These are phyloP conservation scores for Shargacucullia verbasci DNA, from an alignment of 2,888 invertebrate species.

Conservation along the genomic window DNA sequence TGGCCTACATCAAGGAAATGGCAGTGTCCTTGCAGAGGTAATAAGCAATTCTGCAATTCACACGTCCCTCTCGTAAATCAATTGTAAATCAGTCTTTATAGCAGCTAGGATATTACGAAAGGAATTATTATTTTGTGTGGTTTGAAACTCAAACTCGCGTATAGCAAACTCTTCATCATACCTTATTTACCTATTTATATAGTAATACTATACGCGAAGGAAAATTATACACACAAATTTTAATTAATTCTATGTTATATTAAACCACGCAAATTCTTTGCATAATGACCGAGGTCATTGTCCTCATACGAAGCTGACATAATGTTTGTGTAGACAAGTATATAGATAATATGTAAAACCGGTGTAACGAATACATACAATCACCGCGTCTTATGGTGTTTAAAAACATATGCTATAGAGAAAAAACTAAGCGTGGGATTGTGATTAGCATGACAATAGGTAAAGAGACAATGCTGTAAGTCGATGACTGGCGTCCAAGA, in stretches of 20 bases:
- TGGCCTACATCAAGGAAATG: neutral
- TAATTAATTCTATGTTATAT: too few relatives aligned
- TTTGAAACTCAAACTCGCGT: too few relatives aligned
- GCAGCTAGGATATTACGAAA: too few relatives aligned
- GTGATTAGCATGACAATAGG: conserved; percentile 39
- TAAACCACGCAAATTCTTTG: too few relatives aligned
- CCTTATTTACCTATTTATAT: too few relatives aligned
- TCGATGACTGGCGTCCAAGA: neutral
- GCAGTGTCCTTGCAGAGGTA: neutral
- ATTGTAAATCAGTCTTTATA: too few relatives aligned
- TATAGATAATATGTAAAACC: conserved; percentile 13
- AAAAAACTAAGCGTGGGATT: conserved; percentile 31
- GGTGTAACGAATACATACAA: conserved; percentile 21
- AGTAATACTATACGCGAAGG: too few relatives aligned
- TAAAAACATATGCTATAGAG: conserved; percentile 13
- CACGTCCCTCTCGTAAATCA: too few relatives aligned
- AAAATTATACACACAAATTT: too few relatives aligned
- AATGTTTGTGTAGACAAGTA: conserved; percentile 22
- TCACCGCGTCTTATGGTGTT: conserved; percentile 12
- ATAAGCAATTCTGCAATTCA: too few relatives aligned
- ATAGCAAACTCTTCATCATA: too few relatives aligned
- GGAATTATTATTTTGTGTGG: too few relatives aligned
- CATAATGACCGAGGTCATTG: conserved; percentile 27
- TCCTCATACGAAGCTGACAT: conserved; percentile 25
- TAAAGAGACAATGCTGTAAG: conserved; percentile 10